Evolutionary conservation across 2,113 vertebrate genomes (phyloP).

Genomic region (Ciconia boyciana): DNA sequence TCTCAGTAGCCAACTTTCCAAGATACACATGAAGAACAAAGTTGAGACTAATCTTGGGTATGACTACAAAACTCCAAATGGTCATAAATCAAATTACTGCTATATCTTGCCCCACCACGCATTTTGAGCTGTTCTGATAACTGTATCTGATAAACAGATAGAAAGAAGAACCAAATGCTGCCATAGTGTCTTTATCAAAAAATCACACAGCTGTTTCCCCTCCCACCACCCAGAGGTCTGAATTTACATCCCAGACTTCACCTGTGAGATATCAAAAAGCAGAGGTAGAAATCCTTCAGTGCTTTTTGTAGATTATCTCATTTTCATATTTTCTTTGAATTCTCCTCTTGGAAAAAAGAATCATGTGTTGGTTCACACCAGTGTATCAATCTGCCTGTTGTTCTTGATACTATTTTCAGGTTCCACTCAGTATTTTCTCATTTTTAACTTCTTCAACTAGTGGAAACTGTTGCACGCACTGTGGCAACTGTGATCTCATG

Average conservation of each 20-base stretch:
- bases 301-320: not conserved
- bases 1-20: not conserved
- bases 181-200: not conserved
- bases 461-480: not conserved
- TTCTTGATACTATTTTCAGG: not conserved
- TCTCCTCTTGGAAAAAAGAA: not conserved
- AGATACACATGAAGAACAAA: not conserved
- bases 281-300: not conserved
- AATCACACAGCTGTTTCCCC: not conserved
- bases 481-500: not conserved
- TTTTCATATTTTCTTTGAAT: not conserved
- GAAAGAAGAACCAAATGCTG: not conserved
- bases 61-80: not conserved
- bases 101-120: not conserved
- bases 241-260: not conserved
- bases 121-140: not conserved
- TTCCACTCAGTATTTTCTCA: not conserved
- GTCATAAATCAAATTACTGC: not conserved
- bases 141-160: not conserved
- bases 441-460: not conserved
- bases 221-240: not conserved
- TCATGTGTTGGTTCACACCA: rapidly evolving
- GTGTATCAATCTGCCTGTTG: not conserved
- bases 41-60: not conserved
- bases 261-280: not conserved